These are phyloP conservation scores for Eupithecia inturbata DNA, from an alignment of 2,888 invertebrate genomes.

Conservation along the genomic window DNA sequence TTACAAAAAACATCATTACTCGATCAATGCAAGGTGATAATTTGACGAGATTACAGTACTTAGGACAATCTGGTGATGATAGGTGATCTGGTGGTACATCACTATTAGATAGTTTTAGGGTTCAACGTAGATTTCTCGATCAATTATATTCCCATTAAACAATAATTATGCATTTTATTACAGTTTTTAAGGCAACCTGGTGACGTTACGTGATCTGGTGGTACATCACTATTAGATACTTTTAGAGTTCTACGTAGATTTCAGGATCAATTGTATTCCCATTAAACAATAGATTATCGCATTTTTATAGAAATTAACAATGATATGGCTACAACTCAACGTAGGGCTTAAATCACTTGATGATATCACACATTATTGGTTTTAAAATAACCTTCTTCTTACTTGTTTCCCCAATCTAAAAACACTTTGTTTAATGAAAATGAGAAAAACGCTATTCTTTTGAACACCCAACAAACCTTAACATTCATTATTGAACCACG, in stretches of 20 bases:
- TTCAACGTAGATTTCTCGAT: conserved; percentile 8
- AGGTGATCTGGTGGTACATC: conserved; percentile 39
- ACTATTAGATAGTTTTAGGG: conserved; percentile 45
- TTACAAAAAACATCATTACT: conserved; percentile 67
- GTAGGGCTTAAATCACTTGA: too few relatives aligned
- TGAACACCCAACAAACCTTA: conserved; percentile 6
- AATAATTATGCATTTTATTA: too few relatives aligned
- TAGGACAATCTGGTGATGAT: conserved; percentile 53
- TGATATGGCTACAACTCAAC: too few relatives aligned
- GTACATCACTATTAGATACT: conserved; percentile 40
- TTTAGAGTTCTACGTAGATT: conserved; percentile 31
- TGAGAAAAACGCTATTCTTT: neutral
- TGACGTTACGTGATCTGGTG: conserved; percentile 53
- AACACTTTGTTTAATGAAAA: too few relatives aligned
- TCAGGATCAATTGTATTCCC: neutral
- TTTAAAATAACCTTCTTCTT: too few relatives aligned
- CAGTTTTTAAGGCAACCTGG: conserved; percentile 50
- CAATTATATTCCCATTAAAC: too few relatives aligned
- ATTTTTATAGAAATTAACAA: too few relatives aligned
- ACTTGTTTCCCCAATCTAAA: too few relatives aligned
- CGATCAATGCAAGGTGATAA: conserved; percentile 61
- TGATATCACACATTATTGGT: too few relatives aligned
- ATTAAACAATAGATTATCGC: too few relatives aligned
- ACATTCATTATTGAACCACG: neutral
- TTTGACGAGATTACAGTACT: conserved; percentile 67